Percentiles rank a stretch among this genome's conserved stretches.
Evolutionary conservation across 1,140 invertebrate species (phyloP).

Genomic region (Heliconius nattereri): DNA sequence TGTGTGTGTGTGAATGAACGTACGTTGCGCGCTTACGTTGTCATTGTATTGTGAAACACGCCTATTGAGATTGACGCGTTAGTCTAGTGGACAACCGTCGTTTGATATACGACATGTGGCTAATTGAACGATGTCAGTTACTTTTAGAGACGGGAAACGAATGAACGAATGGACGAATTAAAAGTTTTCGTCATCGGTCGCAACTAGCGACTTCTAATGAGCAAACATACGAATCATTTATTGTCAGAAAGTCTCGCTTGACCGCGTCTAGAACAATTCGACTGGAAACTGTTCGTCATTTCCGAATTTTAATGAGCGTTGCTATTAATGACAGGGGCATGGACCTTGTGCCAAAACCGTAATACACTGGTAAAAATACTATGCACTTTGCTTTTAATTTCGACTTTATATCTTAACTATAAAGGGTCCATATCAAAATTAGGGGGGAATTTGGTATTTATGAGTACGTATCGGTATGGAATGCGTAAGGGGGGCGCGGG

Average conservation of each 20-base stretch:
- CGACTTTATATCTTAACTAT: slow-evolving; percentile 44
- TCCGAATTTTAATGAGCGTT: slow-evolving; percentile 78
- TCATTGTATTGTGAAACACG: slow-evolving; percentile 55
- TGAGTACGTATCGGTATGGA: slow-evolving; percentile 63
- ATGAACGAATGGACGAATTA: slow-evolving; percentile 42
- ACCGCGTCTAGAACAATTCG: slow-evolving; percentile 67
- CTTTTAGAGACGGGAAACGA: slow-evolving; percentile 51
- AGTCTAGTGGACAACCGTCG: slow-evolving; percentile 59
- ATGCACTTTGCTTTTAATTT: slow-evolving; percentile 43
- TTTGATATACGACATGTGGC: slow-evolving; percentile 54
- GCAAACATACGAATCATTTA: slow-evolving; percentile 54
- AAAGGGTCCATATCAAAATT: slow-evolving; percentile 18
- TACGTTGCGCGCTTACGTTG: slow-evolving; percentile 65
- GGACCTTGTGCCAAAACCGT: slow-evolving; percentile 75
- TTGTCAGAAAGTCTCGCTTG: slow-evolving; percentile 70
- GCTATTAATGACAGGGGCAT: slow-evolving; percentile 74
- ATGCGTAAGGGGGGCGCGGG: slow-evolving; percentile 59
- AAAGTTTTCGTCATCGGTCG: slow-evolving; percentile 49
- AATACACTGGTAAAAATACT: slow-evolving; percentile 52
- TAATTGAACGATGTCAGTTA: slow-evolving; percentile 69
- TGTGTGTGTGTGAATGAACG: slow-evolving; percentile 70
- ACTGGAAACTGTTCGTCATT: slow-evolving; percentile 76
- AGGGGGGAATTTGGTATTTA: not conserved
- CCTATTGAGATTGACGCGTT: slow-evolving; percentile 68
- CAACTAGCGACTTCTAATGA: slow-evolving; percentile 66